Evolutionary conservation across 2,888 invertebrate species (phyloP), one percentile per base, ranked within the genome.

Genomic region (Cantharis lateralis): DNA sequence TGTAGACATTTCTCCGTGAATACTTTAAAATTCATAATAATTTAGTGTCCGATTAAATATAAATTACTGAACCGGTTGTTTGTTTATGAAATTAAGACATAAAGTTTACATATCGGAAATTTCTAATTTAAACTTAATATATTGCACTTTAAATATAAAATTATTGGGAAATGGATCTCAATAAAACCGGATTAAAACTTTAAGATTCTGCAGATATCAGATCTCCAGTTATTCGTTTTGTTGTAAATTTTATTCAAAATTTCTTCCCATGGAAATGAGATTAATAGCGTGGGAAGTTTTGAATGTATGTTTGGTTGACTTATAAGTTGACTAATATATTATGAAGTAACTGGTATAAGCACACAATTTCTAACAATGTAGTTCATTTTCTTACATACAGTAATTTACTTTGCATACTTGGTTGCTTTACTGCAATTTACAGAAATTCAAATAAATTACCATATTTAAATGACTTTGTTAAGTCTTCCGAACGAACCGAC

Each of bases 221-320:
- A 66, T 66, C 64, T 66, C 64, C 64, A 20, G 64, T 66, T 66
- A 66, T 66, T n/a, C 64, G 24, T 66, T 66, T 66, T 24, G 64
- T 66, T 66, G 64, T 66, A 18, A 70, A 70, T 70, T 74, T 74
- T 63, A 70, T 73, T 73, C 20, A 73, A 68, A 73, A 68, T 73
- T 24, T 16, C 61, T 74, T 74, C 74, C 66, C 74, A 74, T 69
- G 74, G 64, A 70, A 72, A 73, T 62, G 28, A 70, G 70, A 74
- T 70, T 74, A 74, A 62, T 64, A 64, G 62, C 74, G 74, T 74
- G 74, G 66, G 74, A 74, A 74, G 16, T 18, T 66, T 20, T 66
- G 24, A 66, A 48, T 48, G 48, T 24, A 66, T 66, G 64, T 66
- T 66, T 66, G 18, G 20, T 66, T 66, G 24, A 66, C 15, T 66